Evolutionary conservation across 2,888 invertebrate species (phyloP), one percentile per base, ranked within the genome.

Genomic region (Sabellastarte sp.): DNA sequence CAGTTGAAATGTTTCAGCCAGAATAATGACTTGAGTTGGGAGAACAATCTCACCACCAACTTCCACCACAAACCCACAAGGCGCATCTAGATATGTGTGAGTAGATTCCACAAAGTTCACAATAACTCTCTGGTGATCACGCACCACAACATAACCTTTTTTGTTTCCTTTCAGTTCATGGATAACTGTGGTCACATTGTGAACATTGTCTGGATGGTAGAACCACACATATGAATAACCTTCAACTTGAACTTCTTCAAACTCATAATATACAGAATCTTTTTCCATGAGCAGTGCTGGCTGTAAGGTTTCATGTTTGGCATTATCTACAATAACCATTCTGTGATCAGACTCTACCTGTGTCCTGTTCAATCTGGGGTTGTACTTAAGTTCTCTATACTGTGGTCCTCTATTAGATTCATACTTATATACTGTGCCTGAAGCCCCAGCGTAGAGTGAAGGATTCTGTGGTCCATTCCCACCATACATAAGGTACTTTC

Each of bases 331-430:
- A 1, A 63, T 67, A 55, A 77, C 64, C 61, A 74, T 75, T 29
- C 64, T 60, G 60, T 76, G 76, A 63, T 76, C 76, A 24, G 77
- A 75, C 57, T 72, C 64, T 4, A 76, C 64, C 2, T 60, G 53
- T 10, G 74, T 75, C 24, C 50, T 57, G 57, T 76, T 74, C 1
- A 76, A 64, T 55, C 72, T 64, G 1, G 74, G 76, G 50, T 76
- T 71, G 63, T 76, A 77, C 51, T 77, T 77, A 15, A 77, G 68
- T 57, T 77, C 76, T 52, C 77, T 64, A 67, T 77, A 77, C 41
- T 69, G 63, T 4, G 77, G 76, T 3, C 77, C 77, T 59, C 74
- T 61, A 31, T 63, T 63, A 1, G 76, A 75, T 57, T 77, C 77
- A 65, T 72, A 76, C 61, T 76, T 76, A 61, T 76, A 77, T 1